Base-by-base conservation (phyloP, 2,113 vertebrate species). In the Gymnogyps californianus region DNA sequence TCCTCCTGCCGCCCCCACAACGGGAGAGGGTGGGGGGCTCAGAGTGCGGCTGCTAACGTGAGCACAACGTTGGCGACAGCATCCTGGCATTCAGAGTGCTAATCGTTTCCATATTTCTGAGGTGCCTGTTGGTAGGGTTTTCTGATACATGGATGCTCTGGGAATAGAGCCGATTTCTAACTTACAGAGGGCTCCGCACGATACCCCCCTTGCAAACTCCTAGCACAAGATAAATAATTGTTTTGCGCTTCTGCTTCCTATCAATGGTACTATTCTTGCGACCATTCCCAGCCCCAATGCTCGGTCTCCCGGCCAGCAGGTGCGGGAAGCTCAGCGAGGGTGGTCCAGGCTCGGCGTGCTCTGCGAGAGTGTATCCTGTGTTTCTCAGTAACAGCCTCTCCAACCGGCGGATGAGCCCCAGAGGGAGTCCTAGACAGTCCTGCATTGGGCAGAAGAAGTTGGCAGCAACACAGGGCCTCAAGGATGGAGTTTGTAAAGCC, bases 401-500 rank as follows among this genome's bases (percentile, higher is more conserved):
- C 93, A 87, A 2, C 67, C 8, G 5, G 61, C 89, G 69, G 97
- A 97, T 93, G 89, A 85, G 84, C 93, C 95, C 93, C 91, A 61
- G 95, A 94, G 97, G 96, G 95, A 96, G 92, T 69, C 94, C 85
- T 74, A 75, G 94, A 92, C 95, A 83, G 90, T 57, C 80, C 72
- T 87, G 82, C 0, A 0, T 51, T 82, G 93, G 82, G 52, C 90
- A 94, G 78, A 75, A 88, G 84, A 91, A 86, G 81, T 91, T 97
- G 95, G 97, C 95, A 95, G 36, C 51, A 0, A 42, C 72, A 78
- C 74, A 77, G 77, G 77, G 86, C 78, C 96, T 96, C 81, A 59
- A 86, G 75, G 91, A 97, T 79, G 77, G 87, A 52, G 79, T 66
- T 90, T 90, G 82, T 91, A 93, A 93, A 89, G 91, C 94, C 4